These are phyloP conservation scores for Sebastes cheni DNA, from an alignment of 2,797 vertebrate species.

Conservation along the genomic window DNA sequence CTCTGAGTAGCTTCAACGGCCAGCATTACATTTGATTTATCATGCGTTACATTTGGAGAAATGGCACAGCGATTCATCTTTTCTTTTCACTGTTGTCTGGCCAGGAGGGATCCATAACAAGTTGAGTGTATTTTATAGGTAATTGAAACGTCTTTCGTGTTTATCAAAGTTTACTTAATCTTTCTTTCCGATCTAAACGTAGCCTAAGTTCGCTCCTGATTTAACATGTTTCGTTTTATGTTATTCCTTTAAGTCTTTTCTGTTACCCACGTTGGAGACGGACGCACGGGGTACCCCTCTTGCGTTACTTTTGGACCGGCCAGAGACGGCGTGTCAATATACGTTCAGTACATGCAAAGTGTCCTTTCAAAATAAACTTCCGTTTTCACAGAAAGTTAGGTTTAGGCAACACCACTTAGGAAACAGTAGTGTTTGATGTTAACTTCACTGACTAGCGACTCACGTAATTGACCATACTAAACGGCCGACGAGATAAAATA, in stretches of 20 bases:
- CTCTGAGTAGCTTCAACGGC: conserved; percentile 3
- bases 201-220: neutral
- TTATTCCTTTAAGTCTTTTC: conserved; percentile 16
- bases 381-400: no score
- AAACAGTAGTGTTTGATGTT: no score
- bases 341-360: no score
- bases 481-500: fast-evolving
- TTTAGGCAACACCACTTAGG: no score
- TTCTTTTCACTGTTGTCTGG: conserved; percentile 5
- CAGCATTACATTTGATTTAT: conserved; percentile 40
- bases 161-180: conserved; percentile 16
- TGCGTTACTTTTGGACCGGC: fast-evolving
- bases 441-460: no score
- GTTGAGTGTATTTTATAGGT: conserved; percentile 15
- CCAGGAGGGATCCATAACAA: conserved; percentile 37
- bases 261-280: neutral
- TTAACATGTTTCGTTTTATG: conserved; percentile 7
- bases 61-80: conserved; percentile 15
- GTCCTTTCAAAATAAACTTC: no score
- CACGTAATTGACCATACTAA: no score
- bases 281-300: no score
- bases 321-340: no score
- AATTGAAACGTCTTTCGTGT: conserved; percentile 6
- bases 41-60: conserved; percentile 8
- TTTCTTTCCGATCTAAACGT: neutral